These are phyloP conservation scores for Hestina assimilis DNA, from an alignment of 1,140 invertebrate species.

Conservation along the genomic window DNA sequence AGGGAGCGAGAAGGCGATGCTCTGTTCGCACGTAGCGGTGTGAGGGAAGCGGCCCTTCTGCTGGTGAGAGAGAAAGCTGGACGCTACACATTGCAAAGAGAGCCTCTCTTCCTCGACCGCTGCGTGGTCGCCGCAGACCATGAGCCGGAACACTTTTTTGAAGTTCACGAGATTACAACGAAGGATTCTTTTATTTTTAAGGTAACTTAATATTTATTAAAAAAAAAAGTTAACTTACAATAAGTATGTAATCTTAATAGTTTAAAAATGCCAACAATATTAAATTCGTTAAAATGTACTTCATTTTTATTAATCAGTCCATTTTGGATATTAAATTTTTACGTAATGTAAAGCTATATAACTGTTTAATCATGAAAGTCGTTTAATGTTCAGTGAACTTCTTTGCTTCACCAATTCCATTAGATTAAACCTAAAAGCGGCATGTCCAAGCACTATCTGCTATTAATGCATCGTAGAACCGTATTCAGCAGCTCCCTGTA, in stretches of 20 bases:
- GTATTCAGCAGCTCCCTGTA: slow-evolving; percentile 28
- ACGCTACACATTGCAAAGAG: slow-evolving; percentile 90
- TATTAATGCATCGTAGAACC: slow-evolving; percentile 26
- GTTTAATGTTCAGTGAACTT: neutral
- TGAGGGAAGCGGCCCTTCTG: slow-evolving; percentile 92
- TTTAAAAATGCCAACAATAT: neutral
- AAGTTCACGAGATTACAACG: slow-evolving; percentile 94
- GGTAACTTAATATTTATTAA: slow-evolving; percentile 76
- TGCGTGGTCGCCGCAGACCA: slow-evolving; percentile 94
- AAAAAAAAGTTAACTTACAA: too few species aligned
- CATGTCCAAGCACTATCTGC: slow-evolving; percentile 14
- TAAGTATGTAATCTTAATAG: too few species aligned
- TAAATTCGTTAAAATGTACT: too few species aligned
- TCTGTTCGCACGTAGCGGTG: slow-evolving; percentile 82
- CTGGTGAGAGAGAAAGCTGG: slow-evolving; percentile 94
- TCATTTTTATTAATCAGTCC: too few species aligned
- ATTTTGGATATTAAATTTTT: too few species aligned
- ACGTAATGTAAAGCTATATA: too few species aligned
- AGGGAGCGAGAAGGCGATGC: slow-evolving; percentile 66
- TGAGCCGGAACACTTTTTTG: slow-evolving; percentile 95
- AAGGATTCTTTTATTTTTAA: slow-evolving; percentile 97
- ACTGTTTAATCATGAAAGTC: too few species aligned
- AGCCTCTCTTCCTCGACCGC: slow-evolving; percentile 92
- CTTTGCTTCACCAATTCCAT: slow-evolving; percentile 14
- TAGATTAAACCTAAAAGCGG: slow-evolving; percentile 15